Evolutionary conservation across 2,888 invertebrate species (phyloP).

Genomic region (Drosophila prostipennis): DNA sequence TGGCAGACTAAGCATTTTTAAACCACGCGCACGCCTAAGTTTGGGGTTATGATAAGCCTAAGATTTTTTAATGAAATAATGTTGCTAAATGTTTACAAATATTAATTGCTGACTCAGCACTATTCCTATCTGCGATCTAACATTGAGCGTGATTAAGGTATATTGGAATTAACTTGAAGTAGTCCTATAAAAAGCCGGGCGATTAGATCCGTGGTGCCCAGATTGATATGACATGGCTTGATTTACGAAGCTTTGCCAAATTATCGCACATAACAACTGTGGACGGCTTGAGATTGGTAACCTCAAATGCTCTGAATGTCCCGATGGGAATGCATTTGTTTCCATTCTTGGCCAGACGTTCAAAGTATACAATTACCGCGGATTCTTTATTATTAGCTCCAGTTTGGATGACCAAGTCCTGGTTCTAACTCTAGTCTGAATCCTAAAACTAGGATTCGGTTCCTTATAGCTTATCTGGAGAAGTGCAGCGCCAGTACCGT

Average conservation of each 20-base stretch:
- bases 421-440: no score
- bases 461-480: no score
- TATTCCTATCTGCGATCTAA: slow-evolving; percentile 1
- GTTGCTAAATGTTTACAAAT: slow-evolving; percentile 25
- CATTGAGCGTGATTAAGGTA: slow-evolving; percentile 13
- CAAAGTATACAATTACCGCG: neutral
- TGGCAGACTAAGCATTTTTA: neutral
- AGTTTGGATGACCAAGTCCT: no score
- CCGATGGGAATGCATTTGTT: slow-evolving; percentile 1
- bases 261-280: neutral
- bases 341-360: neutral
- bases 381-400: neutral
- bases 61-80: neutral
- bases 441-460: no score
- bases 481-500: no score
- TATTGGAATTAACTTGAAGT: slow-evolving; percentile 8
- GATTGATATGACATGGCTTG: slow-evolving; percentile 13
- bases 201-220: neutral
- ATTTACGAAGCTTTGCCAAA: slow-evolving; percentile 11
- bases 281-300: neutral
- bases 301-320: neutral
- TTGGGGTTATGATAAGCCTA: neutral
- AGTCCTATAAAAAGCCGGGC: neutral
- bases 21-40: neutral
- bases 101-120: slow-evolving; percentile 4